Conservation (phyloP, 2,797 vertebrate species). For the Pitangus sulphuratus region DNA sequence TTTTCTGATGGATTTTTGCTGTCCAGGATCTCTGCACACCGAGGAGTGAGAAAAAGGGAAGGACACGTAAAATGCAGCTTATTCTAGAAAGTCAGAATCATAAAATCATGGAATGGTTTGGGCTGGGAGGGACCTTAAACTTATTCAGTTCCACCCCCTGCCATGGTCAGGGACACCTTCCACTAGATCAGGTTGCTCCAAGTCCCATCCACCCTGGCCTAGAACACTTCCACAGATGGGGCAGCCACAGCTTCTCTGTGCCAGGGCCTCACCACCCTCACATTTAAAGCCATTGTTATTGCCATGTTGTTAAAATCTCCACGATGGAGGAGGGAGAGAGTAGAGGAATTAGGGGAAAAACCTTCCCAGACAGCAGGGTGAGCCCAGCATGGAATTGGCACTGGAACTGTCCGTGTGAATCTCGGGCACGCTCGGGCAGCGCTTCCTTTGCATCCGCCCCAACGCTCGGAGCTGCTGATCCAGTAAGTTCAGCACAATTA, state of each 20-base stretch:
- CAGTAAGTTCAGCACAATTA: background rate
- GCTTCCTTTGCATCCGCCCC: background rate
- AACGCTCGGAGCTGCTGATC: background rate
- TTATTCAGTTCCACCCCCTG: rapidly evolving
- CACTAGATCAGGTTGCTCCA: rapidly evolving
- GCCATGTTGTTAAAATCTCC: background rate
- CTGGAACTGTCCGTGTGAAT: background rate
- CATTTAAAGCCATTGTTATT: background rate
- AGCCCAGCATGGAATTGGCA: background rate
- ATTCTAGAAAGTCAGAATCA: background rate
- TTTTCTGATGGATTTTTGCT: background rate
- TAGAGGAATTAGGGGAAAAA: background rate
- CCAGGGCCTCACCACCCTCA: rapidly evolving
- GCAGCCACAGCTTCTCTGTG: background rate
- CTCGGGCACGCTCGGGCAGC: background rate
- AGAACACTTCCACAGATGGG: background rate
- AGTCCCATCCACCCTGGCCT: rapidly evolving
- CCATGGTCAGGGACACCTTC: background rate
- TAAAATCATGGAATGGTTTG: background rate
- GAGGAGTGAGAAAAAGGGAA: background rate
- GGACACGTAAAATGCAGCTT: background rate
- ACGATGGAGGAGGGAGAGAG: background rate
- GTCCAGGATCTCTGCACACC: background rate
- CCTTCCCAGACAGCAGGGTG: background rate
- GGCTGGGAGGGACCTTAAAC: background rate